Percentiles rank a stretch among this genome's conserved stretches.
phyloP scores from a whole-genome alignment of 2,797 vertebrate genomes.

The Orientallactaga sibirica region DNA sequence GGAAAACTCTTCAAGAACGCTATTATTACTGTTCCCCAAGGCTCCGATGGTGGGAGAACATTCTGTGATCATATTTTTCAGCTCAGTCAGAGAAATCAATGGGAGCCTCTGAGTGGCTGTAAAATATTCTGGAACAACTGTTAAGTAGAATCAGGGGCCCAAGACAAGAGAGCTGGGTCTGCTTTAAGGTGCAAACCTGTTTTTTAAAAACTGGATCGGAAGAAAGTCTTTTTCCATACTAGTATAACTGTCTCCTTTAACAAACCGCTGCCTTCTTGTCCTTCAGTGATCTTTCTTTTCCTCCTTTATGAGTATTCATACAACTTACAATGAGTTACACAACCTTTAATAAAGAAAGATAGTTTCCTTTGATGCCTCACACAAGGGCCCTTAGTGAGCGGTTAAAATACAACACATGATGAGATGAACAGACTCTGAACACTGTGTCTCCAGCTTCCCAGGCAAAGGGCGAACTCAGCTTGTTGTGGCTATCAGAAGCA shows the following conservation, averaged over 20 bases:
- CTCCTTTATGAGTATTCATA: conserved; percentile 76
- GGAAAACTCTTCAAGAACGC: conserved; percentile 69
- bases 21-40: conserved; percentile 65
- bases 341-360: conserved; percentile 57
- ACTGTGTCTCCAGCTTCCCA: conserved; percentile 11
- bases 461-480: conserved; percentile 28
- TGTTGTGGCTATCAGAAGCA: conserved; percentile 44
- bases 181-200: conserved; percentile 62
- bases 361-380: conserved; percentile 73
- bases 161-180: conserved; percentile 69
- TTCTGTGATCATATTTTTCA: conserved; percentile 79
- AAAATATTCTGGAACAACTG: conserved; percentile 82
- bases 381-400: conserved; percentile 71
- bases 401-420: conserved; percentile 52
- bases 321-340: conserved; percentile 75
- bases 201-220: conserved; percentile 65
- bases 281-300: conserved; percentile 52
- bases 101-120: conserved; percentile 58
- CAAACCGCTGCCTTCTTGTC: conserved; percentile 66
- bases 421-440: conserved; percentile 19
- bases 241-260: conserved; percentile 63
- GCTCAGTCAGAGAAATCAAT: conserved; percentile 72
- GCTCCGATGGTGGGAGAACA: conserved; percentile 72
- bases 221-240: conserved; percentile 78
- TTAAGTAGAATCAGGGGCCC: conserved; percentile 70